Base-by-base conservation (phyloP, 2,888 invertebrate genomes). In the Hanleya hanleyi region DNA sequence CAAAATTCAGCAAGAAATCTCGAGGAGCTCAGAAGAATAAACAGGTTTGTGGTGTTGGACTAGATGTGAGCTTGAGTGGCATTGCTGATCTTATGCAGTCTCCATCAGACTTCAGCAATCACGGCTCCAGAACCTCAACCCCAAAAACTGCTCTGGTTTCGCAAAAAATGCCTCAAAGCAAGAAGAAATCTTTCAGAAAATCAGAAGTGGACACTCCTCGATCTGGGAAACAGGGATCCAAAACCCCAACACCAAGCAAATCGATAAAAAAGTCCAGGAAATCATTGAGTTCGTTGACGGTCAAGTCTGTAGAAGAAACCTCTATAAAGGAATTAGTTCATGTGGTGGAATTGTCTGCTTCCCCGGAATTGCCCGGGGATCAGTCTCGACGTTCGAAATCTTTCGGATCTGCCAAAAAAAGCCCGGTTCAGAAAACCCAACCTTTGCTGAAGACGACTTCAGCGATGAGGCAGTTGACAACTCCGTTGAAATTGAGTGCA, bases 51-150 rank as follows among this genome's bases (percentile, higher is more conserved):
- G 47, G 33, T 0, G 70, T 70, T 50, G 69, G 51, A 9, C 62
- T 69, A 33, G 69, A 77, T 51, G 69, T 72, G n/a, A 76, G 75
- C 38, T 69, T 78, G 36, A 69, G 79, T 33, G 81, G 77, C 9
- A 38, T 83, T 4, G 69, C 73, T n/a, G 73, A 69, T 15, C 29
- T 77, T 29, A 70, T 78, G 51, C 35, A 71, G 37, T 76, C 78
- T 12, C 76, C 80, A 35, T 61, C 49, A 18, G 38, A 62, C n/a
- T 57, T 57, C 57, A 57, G 29, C 26, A 15, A 26, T 15, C 57
- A 57, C 26, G 57, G 15, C 12, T n/a, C 41, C 4, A 61, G 67
- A 26, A 33, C 65, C 33, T 7, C 49, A 18, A 47, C 70, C 57
- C 66, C 73, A 29, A 75, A 70, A 65, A 32, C 73, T 5, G n/a